Evolutionary conservation across 2,888 invertebrate species (phyloP).

Genomic region (Rhingia rostrata): DNA sequence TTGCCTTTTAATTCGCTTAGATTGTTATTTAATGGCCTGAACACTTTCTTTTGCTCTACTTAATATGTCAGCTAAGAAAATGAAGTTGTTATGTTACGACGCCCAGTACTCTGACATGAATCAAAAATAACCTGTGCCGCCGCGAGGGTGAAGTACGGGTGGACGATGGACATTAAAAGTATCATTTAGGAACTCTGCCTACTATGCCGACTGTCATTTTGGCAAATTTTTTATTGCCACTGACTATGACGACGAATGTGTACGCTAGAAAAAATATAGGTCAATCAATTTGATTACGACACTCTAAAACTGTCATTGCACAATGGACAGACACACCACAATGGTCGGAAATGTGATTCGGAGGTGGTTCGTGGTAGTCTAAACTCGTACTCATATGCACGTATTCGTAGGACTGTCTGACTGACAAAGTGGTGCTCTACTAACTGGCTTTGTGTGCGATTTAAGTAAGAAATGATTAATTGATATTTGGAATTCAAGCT

Average conservation of each 20-base stretch:
- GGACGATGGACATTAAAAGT: slow-evolving; percentile 15
- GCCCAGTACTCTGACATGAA: slow-evolving; percentile 25
- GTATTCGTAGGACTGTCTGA: slow-evolving; percentile 5
- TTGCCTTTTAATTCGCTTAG: slow-evolving; percentile 31
- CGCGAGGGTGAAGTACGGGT: not conserved
- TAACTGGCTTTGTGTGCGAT: slow-evolving; percentile 6
- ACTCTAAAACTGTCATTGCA: slow-evolving; percentile 48
- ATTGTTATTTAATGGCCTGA: slow-evolving; percentile 32
- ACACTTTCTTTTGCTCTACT: slow-evolving; percentile 52
- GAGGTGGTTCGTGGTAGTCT: slow-evolving; percentile 11
- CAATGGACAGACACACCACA: slow-evolving; percentile 48
- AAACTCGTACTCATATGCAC: not conserved
- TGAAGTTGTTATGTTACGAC: slow-evolving; percentile 23
- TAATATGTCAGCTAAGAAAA: slow-evolving; percentile 39
- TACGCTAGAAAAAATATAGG: slow-evolving; percentile 45
- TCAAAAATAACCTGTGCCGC: slow-evolving; percentile 30
- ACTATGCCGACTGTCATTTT: slow-evolving; percentile 46
- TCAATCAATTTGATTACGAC: slow-evolving; percentile 63
- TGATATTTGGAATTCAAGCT: slow-evolving; percentile 52
- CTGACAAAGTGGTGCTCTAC: slow-evolving; percentile 18
- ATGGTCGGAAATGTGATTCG: slow-evolving; percentile 43
- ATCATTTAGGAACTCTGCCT: slow-evolving; percentile 18
- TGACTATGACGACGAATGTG: not conserved
- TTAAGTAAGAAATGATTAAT: slow-evolving; percentile 51
- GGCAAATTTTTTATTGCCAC: slow-evolving; percentile 36